Base-by-base conservation (phyloP, 2,113 vertebrate species). In the Ammodytes marinus region DNA sequence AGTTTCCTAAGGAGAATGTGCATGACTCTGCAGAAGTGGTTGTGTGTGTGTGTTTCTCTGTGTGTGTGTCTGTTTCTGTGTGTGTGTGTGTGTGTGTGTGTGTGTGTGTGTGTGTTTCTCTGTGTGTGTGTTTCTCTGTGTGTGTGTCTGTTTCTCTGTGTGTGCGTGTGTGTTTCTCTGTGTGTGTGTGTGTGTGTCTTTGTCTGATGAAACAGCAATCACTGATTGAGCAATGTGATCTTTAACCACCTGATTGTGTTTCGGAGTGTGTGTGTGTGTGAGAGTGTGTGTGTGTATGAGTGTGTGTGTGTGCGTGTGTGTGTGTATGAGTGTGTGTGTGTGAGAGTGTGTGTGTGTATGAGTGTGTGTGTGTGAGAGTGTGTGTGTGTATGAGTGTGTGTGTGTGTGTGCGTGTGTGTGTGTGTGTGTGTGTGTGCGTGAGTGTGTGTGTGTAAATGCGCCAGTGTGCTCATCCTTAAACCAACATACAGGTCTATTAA, bases 401-500 rank as follows among this genome's bases (percentile, higher is more conserved):
- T 19, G 12, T 63, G 49, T 49, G 43, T 69, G 52, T 60, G 82
- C 46, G 4, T n/a, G 11, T 64, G 47, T 42, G 40, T 69, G 45
- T 59, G 82, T 55, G 3, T 35, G 17, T 69, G 46, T 54, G 45
- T 70, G 58, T 46, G 79, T 67, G 39, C 27, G 15, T 40, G 46
- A n/a, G 52, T 64, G 3, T 79, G 4, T 46, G 81, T 71, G 74
- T 60, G 60, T 47, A 37, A 59, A 35, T 47, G 60, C 77, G 80
- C 35, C 81, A 79, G 35, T 7, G 63, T 39, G 59, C 35, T 69
- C 17, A 10, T 67, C 50, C 50, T 39, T 86, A 79, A 90, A 88
- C 80, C 69, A 91, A 93, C 88, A 93, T 1, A 43, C 1, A 52
- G 15, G 8, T 57, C 84, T 89, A 93, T 92, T 86, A 90, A 78